These are phyloP conservation scores for Phaenicophaeus curvirostris DNA, from an alignment of 2,797 vertebrate species.

Conservation along the genomic window DNA sequence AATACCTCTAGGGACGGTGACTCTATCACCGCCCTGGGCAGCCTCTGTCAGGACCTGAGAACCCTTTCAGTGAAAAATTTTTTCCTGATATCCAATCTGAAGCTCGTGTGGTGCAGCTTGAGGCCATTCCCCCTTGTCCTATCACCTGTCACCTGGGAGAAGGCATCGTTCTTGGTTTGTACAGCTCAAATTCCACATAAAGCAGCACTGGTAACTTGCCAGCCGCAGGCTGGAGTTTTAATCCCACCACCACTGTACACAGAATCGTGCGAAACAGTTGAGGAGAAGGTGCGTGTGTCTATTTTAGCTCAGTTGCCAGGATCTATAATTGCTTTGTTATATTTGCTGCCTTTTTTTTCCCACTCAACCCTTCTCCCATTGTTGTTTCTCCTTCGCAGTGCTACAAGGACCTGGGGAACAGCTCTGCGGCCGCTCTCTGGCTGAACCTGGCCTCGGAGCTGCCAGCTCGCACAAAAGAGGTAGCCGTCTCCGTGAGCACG, in stretches of 20 bases:
- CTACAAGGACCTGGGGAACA: conserved; percentile 89
- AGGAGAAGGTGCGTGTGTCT: neutral
- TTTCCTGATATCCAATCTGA: no score
- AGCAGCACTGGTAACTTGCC: neutral
- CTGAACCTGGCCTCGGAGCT: conserved; percentile 81
- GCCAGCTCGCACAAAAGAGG: conserved; percentile 74
- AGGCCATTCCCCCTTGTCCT: no score
- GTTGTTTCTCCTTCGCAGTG: conserved; percentile 76
- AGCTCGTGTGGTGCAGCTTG: no score
- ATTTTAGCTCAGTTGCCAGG: neutral
- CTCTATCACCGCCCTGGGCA: no score
- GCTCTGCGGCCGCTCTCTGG: conserved; percentile 83
- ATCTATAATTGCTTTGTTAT: neutral
- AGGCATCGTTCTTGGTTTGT: neutral
- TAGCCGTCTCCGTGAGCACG: neutral
- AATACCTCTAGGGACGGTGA: no score
- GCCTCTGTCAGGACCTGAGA: no score
- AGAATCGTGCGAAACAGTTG: neutral
- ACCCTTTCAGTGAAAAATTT: no score
- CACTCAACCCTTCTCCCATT: neutral
- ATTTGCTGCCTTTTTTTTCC: neutral
- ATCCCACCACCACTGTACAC: neutral
- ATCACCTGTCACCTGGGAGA: no score
- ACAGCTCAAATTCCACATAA: neutral
- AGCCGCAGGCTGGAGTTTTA: neutral